phyloP scores from a whole-genome alignment of 1,140 invertebrate species.

The Glossosoma conforme region DNA sequence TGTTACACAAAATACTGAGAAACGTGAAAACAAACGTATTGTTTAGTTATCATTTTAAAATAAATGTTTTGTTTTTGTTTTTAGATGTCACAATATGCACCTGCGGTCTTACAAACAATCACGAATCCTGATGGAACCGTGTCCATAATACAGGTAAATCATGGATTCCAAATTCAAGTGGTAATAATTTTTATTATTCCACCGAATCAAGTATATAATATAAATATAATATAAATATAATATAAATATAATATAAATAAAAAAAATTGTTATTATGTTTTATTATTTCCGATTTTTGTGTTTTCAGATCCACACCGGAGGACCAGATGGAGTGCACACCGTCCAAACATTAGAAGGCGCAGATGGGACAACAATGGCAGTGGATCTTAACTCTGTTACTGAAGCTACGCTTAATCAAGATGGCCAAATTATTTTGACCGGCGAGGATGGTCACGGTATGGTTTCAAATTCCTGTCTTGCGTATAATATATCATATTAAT shows the following conservation, averaged over 20 bases:
- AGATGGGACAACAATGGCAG: slow-evolving; percentile 64
- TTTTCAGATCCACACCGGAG: slow-evolving; percentile 70
- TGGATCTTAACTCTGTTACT: slow-evolving; percentile 83
- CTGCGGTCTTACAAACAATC: slow-evolving; percentile 91
- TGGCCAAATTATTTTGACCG: slow-evolving; percentile 91
- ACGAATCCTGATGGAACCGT: slow-evolving; percentile 95
- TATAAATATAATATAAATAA: no score
- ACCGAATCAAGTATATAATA: no score
- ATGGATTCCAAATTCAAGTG: no score
- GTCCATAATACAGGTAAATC: slow-evolving; percentile 85
- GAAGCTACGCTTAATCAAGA: slow-evolving; percentile 85
- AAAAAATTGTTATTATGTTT: neutral
- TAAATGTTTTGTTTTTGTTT: slow-evolving; percentile 11
- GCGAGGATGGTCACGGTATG: slow-evolving; percentile 87
- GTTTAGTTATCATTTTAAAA: no score
- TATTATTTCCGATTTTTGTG: neutral
- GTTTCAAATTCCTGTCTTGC: neutral
- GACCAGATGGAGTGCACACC: slow-evolving; percentile 63
- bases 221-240: no score
- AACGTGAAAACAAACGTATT: no score
- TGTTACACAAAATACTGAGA: no score
- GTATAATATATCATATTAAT: neutral
- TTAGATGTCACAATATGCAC: slow-evolving; percentile 71
- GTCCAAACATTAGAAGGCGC: slow-evolving; percentile 77
- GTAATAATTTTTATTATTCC: no score